Evolutionary conservation across 2,888 invertebrate species (phyloP).

Genomic region (Pseudococcus longispinus): DNA sequence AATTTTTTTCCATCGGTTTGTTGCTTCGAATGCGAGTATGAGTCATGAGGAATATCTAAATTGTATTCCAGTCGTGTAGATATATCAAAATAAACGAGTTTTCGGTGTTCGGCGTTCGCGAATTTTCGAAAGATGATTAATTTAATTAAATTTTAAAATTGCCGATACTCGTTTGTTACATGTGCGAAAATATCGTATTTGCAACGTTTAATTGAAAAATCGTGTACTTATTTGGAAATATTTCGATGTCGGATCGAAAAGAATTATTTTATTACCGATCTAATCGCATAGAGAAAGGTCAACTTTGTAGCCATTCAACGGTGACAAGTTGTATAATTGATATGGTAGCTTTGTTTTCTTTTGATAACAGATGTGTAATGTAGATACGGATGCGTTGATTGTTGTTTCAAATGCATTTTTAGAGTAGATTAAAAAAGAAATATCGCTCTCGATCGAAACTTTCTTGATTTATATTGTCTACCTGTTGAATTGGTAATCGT

Average conservation of each 20-base stretch:
- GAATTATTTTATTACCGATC: not conserved
- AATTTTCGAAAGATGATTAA: not conserved
- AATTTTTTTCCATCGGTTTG: not conserved
- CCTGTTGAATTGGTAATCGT: no score
- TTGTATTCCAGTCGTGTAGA: not conserved
- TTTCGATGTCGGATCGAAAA: not conserved
- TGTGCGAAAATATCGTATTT: not conserved
- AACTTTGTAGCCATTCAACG: not conserved
- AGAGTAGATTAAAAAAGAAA: not conserved
- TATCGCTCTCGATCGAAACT: no score
- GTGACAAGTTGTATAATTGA: not conserved
- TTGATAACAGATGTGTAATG: not conserved
- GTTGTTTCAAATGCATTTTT: not conserved
- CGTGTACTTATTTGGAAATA: not conserved
- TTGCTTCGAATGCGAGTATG: not conserved
- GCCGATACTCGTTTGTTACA: not conserved
- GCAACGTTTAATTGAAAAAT: not conserved
- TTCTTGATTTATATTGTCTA: no score
- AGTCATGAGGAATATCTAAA: constrained; percentile 14
- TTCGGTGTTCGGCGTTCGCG: not conserved
- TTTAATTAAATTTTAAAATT: not conserved
- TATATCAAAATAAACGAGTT: constrained; percentile 1
- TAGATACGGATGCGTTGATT: not conserved
- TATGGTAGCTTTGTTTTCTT: not conserved
- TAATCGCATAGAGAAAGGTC: constrained; percentile 29